Percentiles rank a stretch among this genome's conserved stretches.
Evolutionary conservation across 2,888 invertebrate species (phyloP).

Genomic region (Netelia melanura): DNA sequence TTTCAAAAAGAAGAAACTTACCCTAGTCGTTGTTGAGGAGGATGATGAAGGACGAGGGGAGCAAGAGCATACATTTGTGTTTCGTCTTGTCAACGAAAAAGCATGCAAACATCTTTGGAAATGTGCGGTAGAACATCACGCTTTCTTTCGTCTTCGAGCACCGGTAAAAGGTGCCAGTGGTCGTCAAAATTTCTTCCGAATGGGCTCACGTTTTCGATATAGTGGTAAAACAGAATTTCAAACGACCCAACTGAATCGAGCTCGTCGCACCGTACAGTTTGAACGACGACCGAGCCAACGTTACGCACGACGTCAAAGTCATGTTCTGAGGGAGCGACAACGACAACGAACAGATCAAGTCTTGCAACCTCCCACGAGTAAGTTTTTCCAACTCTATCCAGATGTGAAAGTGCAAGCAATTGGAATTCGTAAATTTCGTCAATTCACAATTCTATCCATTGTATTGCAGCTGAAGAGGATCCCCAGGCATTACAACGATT

Average conservation of each 20-base stretch:
- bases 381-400: constrained; percentile 76
- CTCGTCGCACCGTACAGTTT: constrained; percentile 97
- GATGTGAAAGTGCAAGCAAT: constrained; percentile 74
- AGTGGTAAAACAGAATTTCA: constrained; percentile 99
- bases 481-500: constrained; percentile 78
- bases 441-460: neutral
- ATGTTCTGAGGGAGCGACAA: constrained; percentile 93
- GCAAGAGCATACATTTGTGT: constrained; percentile 99
- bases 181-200: constrained; percentile 98
- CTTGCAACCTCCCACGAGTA: constrained; percentile 74
- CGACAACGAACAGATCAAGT: constrained; percentile 85
- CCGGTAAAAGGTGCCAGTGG: constrained; percentile 95
- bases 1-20: constrained; percentile 99
- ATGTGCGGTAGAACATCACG: constrained; percentile 99
- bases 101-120: constrained; percentile 99
- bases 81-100: constrained; percentile 97
- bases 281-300: constrained; percentile 98
- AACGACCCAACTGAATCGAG: constrained; percentile 95
- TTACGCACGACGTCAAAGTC: constrained; percentile 96
- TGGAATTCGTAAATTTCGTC: neutral
- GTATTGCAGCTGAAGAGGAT: constrained; percentile 78
- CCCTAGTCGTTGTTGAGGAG: constrained; percentile 98
- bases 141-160: constrained; percentile 97
- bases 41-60: constrained; percentile 96
- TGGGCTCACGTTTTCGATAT: constrained; percentile 98